These are phyloP conservation scores for Melopsittacus undulatus DNA, from an alignment of 2,797 vertebrate genomes.

Conservation along the genomic window DNA sequence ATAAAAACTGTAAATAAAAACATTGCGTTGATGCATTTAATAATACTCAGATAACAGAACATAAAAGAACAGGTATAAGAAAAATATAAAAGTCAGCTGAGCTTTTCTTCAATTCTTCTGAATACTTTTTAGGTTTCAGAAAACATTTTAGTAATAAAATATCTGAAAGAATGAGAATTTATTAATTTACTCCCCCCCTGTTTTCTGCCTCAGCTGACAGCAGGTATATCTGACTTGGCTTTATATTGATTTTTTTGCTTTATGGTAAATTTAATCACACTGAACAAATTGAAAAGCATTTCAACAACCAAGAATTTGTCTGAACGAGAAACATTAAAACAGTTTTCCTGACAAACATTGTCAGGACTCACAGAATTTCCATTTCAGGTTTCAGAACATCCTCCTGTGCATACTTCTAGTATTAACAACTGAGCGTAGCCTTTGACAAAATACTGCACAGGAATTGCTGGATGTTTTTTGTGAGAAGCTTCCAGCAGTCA, in stretches of 20 bases:
- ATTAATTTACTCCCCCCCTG: neutral
- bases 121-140: neutral
- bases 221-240: neutral
- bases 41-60: neutral
- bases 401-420: neutral
- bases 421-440: neutral
- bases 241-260: neutral
- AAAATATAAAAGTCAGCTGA: neutral
- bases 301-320: neutral
- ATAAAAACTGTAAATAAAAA: neutral
- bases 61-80: neutral
- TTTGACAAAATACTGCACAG: neutral
- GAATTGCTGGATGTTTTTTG: neutral
- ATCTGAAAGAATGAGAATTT: neutral
- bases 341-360: neutral
- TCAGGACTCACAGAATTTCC: neutral
- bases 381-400: neutral
- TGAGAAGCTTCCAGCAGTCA: neutral
- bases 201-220: neutral
- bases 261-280: neutral
- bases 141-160: neutral
- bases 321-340: neutral
- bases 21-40: neutral
- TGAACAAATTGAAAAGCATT: neutral
- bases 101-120: neutral